Conservation (phyloP, 2,888 invertebrate species). For the Geophilus truncorum region DNA sequence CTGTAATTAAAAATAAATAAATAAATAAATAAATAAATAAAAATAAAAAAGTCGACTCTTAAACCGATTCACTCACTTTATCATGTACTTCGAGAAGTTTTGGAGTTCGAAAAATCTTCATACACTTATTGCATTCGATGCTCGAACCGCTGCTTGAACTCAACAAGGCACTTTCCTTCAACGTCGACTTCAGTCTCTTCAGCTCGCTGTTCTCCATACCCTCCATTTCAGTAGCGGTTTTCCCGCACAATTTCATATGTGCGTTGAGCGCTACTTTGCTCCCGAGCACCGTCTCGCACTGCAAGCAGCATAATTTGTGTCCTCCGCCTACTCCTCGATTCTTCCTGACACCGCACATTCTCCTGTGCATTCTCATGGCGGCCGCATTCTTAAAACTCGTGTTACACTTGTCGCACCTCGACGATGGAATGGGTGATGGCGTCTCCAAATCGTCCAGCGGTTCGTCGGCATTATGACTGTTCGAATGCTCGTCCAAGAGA, state of each 20-base stretch:
- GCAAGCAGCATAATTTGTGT: not conserved
- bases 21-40: not conserved
- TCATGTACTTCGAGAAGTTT: constrained; percentile 27
- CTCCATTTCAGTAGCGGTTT: not conserved
- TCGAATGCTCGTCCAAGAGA: not conserved
- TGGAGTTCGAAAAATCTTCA: not conserved
- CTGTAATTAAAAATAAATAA: not conserved
- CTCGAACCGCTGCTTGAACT: not conserved
- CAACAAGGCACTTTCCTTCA: not conserved
- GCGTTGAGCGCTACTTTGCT: not conserved
- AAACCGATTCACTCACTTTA: not conserved
- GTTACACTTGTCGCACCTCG: not conserved
- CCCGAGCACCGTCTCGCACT: not conserved
- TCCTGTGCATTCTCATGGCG: not conserved
- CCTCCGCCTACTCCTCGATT: too few species aligned
- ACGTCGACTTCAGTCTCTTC: not conserved
- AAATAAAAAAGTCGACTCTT: not conserved
- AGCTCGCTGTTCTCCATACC: not conserved
- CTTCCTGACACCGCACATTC: too few species aligned
- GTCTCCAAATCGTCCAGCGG: not conserved
- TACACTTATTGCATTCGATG: not conserved
- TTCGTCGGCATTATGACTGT: not conserved
- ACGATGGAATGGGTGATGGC: not conserved
- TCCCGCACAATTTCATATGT: not conserved
- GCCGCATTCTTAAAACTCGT: not conserved